phyloP scores from a whole-genome alignment of 2,797 vertebrate genomes.

The Phoxinus dragarum region DNA sequence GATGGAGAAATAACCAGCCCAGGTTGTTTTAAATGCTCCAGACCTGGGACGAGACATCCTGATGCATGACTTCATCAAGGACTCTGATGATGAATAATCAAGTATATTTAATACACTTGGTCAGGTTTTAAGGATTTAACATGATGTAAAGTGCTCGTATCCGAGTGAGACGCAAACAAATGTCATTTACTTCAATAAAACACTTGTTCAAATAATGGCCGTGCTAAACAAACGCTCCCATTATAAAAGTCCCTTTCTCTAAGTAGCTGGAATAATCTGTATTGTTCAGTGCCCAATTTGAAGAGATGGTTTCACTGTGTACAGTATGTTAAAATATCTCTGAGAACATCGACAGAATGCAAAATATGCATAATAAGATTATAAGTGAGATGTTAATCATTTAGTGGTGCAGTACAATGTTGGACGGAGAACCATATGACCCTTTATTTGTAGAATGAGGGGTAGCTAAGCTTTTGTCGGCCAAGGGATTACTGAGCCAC shows the following conservation, averaged over 20 bases:
- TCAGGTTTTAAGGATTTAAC: not conserved
- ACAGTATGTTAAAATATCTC: not conserved
- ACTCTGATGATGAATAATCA: not conserved
- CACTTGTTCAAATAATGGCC: slow-evolving; percentile 32
- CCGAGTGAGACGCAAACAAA: slow-evolving; percentile 33
- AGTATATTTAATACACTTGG: not conserved
- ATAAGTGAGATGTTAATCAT: not conserved
- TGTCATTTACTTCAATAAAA: slow-evolving; percentile 36
- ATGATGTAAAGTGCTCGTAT: not conserved
- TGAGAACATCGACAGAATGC: not conserved
- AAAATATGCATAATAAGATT: not conserved
- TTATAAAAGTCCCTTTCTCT: slow-evolving; percentile 7
- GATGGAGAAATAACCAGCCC: not conserved
- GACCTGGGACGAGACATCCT: not conserved
- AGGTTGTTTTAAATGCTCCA: slow-evolving; percentile 14
- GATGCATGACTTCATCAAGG: not conserved
- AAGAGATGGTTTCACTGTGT: not conserved
- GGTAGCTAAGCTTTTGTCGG: not conserved
- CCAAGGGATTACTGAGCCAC: slow-evolving; percentile 15
- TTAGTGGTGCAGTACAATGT: not conserved
- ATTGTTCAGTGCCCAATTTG: not conserved
- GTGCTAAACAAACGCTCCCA: slow-evolving; percentile 23
- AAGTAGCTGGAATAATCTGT: not conserved
- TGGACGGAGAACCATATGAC: not conserved
- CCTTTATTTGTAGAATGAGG: not conserved